Evolutionary conservation across 1,140 invertebrate species (phyloP).

Genomic region (Cyclargus thomasi): DNA sequence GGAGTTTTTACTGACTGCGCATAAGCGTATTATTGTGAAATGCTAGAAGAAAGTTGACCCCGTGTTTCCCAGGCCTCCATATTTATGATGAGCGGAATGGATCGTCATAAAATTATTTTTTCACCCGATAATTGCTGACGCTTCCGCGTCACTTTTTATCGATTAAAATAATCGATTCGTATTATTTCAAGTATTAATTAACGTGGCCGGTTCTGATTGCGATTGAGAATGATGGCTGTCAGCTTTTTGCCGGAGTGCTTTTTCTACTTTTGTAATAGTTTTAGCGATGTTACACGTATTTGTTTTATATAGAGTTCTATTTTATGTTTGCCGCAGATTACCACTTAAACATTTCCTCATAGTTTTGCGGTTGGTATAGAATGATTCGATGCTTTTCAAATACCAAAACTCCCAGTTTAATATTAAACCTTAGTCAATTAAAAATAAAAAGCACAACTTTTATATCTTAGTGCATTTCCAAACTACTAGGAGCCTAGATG

Average conservation of each 20-base stretch:
- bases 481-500: no score
- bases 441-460: no score
- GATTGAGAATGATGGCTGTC: not conserved
- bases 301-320: no score
- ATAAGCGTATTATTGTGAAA: conserved; percentile 11
- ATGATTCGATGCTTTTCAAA: no score
- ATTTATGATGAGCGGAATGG: conserved; percentile 14
- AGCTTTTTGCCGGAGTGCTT: not conserved
- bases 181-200: conserved; percentile 13
- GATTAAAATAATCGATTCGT: conserved; percentile 6
- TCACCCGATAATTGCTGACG: conserved; percentile 6
- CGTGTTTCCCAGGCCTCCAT: conserved; percentile 7
- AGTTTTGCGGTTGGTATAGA: no score
- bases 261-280: not conserved
- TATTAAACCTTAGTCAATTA: no score
- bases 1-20: not conserved
- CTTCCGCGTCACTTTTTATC: conserved; percentile 12
- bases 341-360: no score
- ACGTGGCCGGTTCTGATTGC: conserved; percentile 1
- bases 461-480: no score
- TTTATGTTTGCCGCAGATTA: no score
- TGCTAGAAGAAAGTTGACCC: conserved; percentile 13
- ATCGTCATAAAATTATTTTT: conserved; percentile 11
- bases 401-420: no score
- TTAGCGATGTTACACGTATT: not conserved